Conservation (phyloP, 2,888 invertebrate genomes). For the Diarsia brunnea region DNA sequence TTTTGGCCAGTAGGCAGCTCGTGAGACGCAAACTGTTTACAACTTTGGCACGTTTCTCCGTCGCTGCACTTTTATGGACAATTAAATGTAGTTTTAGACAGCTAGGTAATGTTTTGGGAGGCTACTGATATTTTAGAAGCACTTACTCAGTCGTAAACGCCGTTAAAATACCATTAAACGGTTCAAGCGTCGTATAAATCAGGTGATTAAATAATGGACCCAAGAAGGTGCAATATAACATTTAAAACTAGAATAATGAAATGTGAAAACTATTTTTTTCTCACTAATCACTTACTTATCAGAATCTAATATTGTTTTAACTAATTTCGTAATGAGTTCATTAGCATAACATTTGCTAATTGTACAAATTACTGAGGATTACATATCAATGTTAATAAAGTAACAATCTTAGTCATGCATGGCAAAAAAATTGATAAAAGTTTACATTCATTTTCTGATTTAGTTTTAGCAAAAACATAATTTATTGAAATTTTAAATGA, state of each 20-base stretch:
- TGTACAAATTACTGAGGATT: slow-evolving; percentile 33
- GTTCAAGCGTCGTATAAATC: slow-evolving; percentile 9
- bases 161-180: slow-evolving; percentile 22
- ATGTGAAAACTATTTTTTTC: neutral
- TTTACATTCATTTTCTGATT: neutral
- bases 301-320: slow-evolving; percentile 17
- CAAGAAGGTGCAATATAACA: slow-evolving; percentile 9
- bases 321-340: slow-evolving; percentile 42
- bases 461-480: neutral
- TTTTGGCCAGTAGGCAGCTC: slow-evolving; percentile 73
- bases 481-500: neutral
- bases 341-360: slow-evolving; percentile 52
- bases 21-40: slow-evolving; percentile 65
- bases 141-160: slow-evolving; percentile 47
- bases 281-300: neutral
- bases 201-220: slow-evolving; percentile 35
- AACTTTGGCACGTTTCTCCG: slow-evolving; percentile 65
- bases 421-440: neutral
- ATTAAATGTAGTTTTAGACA: slow-evolving; percentile 32
- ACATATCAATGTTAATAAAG: neutral
- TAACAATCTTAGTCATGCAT: slow-evolving; percentile 9
- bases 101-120: slow-evolving; percentile 53
- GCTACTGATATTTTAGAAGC: slow-evolving; percentile 41
- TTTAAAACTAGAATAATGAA: neutral
- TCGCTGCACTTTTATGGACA: slow-evolving; percentile 57